Conservation (phyloP, 2,888 invertebrate genomes). For the Pristionchus japonicus region DNA sequence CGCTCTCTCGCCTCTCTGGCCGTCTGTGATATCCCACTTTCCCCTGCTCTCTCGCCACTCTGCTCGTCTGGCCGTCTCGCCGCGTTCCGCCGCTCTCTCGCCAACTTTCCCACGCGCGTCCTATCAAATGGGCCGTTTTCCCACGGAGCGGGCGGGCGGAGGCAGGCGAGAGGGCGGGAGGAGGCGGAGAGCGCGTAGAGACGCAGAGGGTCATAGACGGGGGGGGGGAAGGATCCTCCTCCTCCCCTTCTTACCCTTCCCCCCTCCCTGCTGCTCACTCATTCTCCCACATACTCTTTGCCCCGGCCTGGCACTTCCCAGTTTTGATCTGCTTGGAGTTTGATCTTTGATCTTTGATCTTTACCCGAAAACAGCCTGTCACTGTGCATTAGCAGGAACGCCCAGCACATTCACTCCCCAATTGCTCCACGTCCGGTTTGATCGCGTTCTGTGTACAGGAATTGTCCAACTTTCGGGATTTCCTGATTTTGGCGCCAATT, state of each 20-base stretch:
- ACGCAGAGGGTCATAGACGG: background rate
- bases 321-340: background rate
- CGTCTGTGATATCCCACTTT: background rate
- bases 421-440: constrained; percentile 3
- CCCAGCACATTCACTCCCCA: background rate
- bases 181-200: constrained; percentile 9
- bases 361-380: background rate
- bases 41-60: background rate
- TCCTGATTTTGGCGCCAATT: background rate
- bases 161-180: background rate
- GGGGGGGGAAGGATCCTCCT: constrained; percentile 25
- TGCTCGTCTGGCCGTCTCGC: background rate
- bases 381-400: constrained; percentile 22
- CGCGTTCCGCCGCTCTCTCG: constrained; percentile 29
- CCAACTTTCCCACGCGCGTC: constrained; percentile 37
- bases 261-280: background rate
- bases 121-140: constrained; percentile 42
- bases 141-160: constrained; percentile 20
- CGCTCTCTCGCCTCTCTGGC: background rate
- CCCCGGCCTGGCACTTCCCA: background rate
- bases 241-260: constrained; percentile 11
- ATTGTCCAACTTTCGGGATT: background rate
- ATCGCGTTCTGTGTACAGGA: background rate
- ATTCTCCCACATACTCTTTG: background rate
- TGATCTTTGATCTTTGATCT: constrained; percentile 22